phyloP scores from a whole-genome alignment of 2,113 vertebrate species.

The Dascyllus trimaculatus region DNA sequence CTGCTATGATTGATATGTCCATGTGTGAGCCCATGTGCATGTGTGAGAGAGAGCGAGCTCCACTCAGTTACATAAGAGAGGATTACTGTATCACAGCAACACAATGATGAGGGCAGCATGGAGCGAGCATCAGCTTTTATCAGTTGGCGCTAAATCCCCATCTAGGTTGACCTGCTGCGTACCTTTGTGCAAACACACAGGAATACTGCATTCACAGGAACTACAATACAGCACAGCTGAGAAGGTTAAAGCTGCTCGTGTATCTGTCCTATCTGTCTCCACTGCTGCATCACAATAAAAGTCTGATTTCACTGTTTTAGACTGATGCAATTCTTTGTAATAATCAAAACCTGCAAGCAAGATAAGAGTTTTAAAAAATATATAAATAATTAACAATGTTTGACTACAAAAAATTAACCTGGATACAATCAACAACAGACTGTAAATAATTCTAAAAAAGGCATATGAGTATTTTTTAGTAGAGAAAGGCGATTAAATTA shows the following conservation, averaged over 20 bases:
- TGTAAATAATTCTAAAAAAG: background rate
- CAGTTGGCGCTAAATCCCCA: slow-evolving; percentile 53
- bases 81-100: slow-evolving; percentile 74
- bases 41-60: slow-evolving; percentile 34
- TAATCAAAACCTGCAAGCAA: background rate
- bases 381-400: no score
- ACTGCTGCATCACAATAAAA: slow-evolving; percentile 18
- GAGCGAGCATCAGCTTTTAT: slow-evolving; percentile 55
- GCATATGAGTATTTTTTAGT: background rate
- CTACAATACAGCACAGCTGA: background rate
- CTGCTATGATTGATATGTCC: slow-evolving; percentile 34
- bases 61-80: slow-evolving; percentile 74
- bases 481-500: background rate
- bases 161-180: slow-evolving; percentile 42
- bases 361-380: background rate
- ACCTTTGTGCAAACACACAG: slow-evolving; percentile 23
- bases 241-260: slow-evolving; percentile 34
- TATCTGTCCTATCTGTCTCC: slow-evolving; percentile 41
- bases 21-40: slow-evolving; percentile 27
- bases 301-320: slow-evolving; percentile 17
- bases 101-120: slow-evolving; percentile 37
- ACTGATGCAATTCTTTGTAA: background rate
- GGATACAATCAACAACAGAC: background rate
- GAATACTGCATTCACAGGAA: slow-evolving; percentile 3
- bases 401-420: no score